phyloP scores from a whole-genome alignment of 2,113 vertebrate species.

The Cranoglanis bouderius region DNA sequence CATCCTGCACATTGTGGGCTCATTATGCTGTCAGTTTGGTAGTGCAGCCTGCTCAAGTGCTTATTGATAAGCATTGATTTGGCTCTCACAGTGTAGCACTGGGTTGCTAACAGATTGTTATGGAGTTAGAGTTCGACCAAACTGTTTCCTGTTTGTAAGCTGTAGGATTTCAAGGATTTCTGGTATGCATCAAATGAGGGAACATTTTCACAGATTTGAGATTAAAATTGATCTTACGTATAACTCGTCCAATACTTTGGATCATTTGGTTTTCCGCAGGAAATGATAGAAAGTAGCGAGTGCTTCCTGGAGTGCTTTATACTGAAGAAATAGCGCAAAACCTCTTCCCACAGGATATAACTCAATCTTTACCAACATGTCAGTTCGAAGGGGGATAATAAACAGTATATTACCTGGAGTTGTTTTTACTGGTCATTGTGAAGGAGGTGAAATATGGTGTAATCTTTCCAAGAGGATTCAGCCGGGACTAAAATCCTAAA shows the following conservation, averaged over 20 bases:
- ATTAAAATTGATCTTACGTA: neutral
- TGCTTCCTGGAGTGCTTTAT: neutral
- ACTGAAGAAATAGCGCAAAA: neutral
- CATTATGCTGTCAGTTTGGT: slow-evolving; percentile 10
- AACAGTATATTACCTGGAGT: neutral
- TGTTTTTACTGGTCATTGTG: neutral
- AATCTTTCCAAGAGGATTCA: neutral
- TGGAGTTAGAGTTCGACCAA: neutral
- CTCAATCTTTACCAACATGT: neutral
- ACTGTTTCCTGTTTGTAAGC: neutral
- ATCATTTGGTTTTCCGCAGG: neutral
- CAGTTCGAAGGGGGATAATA: neutral
- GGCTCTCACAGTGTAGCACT: slow-evolving; percentile 50
- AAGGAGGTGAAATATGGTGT: neutral
- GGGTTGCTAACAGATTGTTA: slow-evolving; percentile 30
- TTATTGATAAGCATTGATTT: slow-evolving; percentile 66
- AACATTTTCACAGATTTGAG: neutral
- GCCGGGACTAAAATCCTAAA: neutral
- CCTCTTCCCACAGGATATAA: neutral
- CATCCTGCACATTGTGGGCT: neutral
- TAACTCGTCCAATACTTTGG: neutral
- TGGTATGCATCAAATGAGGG: neutral
- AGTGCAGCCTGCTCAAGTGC: slow-evolving; percentile 26
- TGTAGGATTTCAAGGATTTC: neutral
- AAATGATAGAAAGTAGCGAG: neutral